Evolutionary conservation across 2,113 vertebrate species (phyloP), one percentile per base, ranked within the genome.

Genomic region (Talpa occidentalis): DNA sequence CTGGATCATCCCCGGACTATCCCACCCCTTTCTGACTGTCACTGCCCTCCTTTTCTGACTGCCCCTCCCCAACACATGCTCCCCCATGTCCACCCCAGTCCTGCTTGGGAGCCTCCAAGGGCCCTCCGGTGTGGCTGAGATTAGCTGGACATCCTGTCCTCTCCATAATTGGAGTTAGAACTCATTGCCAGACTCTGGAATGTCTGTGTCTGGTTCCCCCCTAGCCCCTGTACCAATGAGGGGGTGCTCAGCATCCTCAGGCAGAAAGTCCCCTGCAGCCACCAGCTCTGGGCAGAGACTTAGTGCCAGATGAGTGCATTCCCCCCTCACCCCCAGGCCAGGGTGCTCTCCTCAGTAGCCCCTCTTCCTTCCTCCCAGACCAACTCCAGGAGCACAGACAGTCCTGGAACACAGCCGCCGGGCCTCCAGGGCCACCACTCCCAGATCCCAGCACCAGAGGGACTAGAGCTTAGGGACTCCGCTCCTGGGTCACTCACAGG

Each of bases 51-150:
- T 67, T 60, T 79, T 59, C 74, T 10, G 56, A n/a, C 56, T 16
- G 3, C 30, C 30, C 30, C 8, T 30, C 49, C 19, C 32, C 0
- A 0, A 12, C 62, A 14, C 40, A 10, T 0, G 0, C 7, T 44
- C 32, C 19, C 22, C 81, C 40, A 6, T 1, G 17, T 72, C 47
- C 56, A 52, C 47, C 69, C 24, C 2, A 49, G 30, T 76, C n/a
- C 74, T 17, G 28, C 21, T 8, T 15, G 19, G 40, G n/a, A 32
- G 4, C 28, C 66, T 22, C 86, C 16, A 8, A 40, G 12, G 30
- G 16, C 37, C 22, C 1, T 24, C n/a, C 67, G 2, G 11, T 5
- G 11, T 28, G 69, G 26, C 28, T 26, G 60, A 35, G 42, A 70
- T 17, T 16, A 17, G 16, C 28, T 44, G 28, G 44, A 40, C 10